Conservation (phyloP, 2,113 vertebrate genomes). For the Lonchura striata region DNA sequence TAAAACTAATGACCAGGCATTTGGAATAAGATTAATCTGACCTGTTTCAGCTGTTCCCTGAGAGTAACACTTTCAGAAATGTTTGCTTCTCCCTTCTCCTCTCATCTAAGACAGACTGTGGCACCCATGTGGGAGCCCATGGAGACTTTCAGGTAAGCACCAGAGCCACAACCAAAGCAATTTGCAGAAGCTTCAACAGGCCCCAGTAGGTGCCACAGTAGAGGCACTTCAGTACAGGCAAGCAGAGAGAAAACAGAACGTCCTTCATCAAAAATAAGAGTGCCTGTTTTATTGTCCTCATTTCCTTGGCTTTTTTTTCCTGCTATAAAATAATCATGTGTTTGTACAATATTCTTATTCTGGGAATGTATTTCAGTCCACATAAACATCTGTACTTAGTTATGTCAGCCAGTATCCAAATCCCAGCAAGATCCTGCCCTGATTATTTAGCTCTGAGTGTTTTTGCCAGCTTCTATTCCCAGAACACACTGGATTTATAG, state of each 20-base stretch:
- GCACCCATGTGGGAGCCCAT: background rate
- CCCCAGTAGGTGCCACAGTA: background rate
- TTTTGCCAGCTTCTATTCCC: conserved; percentile 65
- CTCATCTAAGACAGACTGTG: background rate
- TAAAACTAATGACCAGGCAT: background rate
- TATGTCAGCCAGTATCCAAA: background rate
- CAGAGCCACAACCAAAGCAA: background rate
- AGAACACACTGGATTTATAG: conserved; percentile 40
- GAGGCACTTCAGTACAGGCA: background rate
- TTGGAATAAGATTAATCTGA: background rate
- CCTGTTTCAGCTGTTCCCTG: background rate
- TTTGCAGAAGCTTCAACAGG: background rate
- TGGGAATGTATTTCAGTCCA: conserved; percentile 27
- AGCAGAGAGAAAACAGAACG: background rate
- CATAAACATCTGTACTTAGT: conserved; percentile 59
- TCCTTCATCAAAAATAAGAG: background rate
- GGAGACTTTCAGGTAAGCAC: background rate
- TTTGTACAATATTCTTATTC: conserved; percentile 30
- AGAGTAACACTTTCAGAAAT: background rate
- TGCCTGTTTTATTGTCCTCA: background rate
- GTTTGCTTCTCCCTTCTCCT: background rate
- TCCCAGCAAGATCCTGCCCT: conserved; percentile 6
- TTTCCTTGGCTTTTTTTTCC: background rate
- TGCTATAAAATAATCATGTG: background rate
- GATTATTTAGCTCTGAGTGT: conserved; percentile 39